Base-by-base conservation (phyloP, 37 sponge, comb jelly and placozoan genomes). In the Lycopodina hypogea region DNA sequence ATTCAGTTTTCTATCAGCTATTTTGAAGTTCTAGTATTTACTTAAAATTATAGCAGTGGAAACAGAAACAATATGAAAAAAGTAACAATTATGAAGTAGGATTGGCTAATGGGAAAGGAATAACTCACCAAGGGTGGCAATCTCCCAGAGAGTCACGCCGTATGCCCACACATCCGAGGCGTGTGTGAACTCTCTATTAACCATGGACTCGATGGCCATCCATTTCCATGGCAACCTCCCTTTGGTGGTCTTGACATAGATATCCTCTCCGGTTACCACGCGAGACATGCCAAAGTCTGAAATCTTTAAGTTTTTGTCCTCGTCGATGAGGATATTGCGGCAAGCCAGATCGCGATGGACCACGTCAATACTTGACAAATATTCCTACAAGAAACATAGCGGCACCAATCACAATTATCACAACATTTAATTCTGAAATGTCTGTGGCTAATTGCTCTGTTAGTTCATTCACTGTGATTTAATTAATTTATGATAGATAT, bases 311-410 rank as follows among this genome's bases (percentile, higher is more conserved):
- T 73, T 73, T 72, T 92, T 87, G 57, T 81, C 52, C 53, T 92
- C 88, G 23, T 77, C 88, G 9, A 92, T 80, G 17, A 92, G 64
- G 19, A 92, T 79, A 75, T 92, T 92, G 4, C 92, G 88, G 56
- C 92, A 92, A 60, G 92, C 92, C 26, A 92, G 74, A 55, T 92
- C 92, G 65, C 92, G 83, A 39, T 92, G 92, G 55, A 92, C 88
- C 34, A 92, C 76, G 14, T 81, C 81, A 26, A 87, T 42, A 55
- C 83, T 86, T 26, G 91, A 68, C 15, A 90, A 75, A 51, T 79
- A 90, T 42, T 90, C 91, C 91, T 90, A 37, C 2, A 73, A 70
- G 42, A 48, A 41, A 42, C 2, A 42, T 39, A 48, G 23, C 3
- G n/a, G n/a, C n/a, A n/a, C n/a, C n/a, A n/a, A n/a, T 53, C 14